Base-by-base conservation (phyloP, 2,113 vertebrate genomes). In the Hemiprocne comata region DNA sequence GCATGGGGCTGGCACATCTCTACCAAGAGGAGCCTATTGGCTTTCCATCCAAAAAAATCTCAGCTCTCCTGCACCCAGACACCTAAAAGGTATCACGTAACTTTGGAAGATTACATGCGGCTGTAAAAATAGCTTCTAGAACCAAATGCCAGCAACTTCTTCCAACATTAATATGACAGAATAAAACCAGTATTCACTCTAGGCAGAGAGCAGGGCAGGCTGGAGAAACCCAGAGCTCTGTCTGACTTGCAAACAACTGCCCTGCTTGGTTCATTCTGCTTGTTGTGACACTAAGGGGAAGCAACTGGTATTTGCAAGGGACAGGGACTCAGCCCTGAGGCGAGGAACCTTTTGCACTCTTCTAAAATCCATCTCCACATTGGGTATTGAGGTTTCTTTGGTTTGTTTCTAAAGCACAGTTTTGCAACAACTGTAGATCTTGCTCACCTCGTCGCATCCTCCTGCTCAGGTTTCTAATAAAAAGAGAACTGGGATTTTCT, bases 51-150 rank as follows among this genome's bases (percentile, higher is more conserved):
- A 38, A 29, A 53, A 42, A 20, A 29, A 54, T 19, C 83, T 73
- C 40, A 42, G 50, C 48, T 72, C 74, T 79, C 71, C 85, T 33
- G 64, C 71, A 50, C 11, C 42, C 92, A 87, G 66, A 84, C 75
- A 72, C 86, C 88, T 81, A 36, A 20, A 69, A 80, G 54, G 83
- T 61, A 81, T 89, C 92, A 8, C 13, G 0, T 54, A 88, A 55
- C 87, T 92, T 25, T 0, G 1, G 85, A 86, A 76, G 85, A 92
- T 82, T 86, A 77, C 76, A 60, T 0, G 17, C 1, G 65, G 66
- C 83, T 92, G 85, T 61, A 85, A 95, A 96, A 97, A 96, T 78
- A 96, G 65, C 79, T 83, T 33, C 76, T 64, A 50, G 57, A 44
- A 85, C 83, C 10, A 17, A 94, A 88, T 0, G 44, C 86, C 95